A percentile compares a stretch with the other conserved stretches of the same genome.
phyloP scores from a whole-genome alignment of 2,888 invertebrate genomes.

The Vesta saturnalis region DNA sequence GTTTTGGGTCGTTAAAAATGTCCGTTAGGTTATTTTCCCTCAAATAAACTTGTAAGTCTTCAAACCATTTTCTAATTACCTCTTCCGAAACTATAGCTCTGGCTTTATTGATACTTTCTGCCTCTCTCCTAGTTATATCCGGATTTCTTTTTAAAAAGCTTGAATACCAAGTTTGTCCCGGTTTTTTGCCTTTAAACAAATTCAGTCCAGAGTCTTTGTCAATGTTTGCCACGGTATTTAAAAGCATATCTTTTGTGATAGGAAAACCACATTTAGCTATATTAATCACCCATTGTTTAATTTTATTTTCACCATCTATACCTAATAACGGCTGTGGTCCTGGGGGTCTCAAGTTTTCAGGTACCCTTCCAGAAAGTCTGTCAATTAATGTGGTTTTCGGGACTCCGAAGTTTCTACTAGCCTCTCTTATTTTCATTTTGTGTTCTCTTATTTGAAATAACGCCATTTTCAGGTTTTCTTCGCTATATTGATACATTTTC shows the following conservation, averaged over 20 bases:
- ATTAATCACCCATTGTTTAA: slow-evolving; percentile 15
- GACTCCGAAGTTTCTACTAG: slow-evolving; percentile 1
- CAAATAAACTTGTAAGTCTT: neutral
- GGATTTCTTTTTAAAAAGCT: neutral
- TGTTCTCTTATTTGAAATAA: slow-evolving; percentile 5
- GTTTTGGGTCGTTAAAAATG: neutral
- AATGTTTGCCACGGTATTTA: neutral
- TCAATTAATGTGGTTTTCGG: slow-evolving; percentile 9
- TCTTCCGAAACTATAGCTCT: neutral
- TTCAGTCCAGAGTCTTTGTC: neutral
- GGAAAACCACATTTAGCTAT: slow-evolving; percentile 14
- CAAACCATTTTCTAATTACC: neutral
- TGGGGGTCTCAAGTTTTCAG: slow-evolving; percentile 3
- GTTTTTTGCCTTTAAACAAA: slow-evolving; percentile 5
- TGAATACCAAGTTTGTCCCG: slow-evolving; percentile 1
- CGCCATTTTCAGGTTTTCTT: neutral
- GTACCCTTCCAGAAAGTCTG: slow-evolving; percentile 7
- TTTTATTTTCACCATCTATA: slow-evolving; percentile 1
- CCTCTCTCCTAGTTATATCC: slow-evolving; percentile 3
- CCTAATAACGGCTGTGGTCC: slow-evolving; percentile 9
- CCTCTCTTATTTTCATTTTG: too few species aligned
- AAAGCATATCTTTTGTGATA: slow-evolving; percentile 5
- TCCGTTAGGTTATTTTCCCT: slow-evolving; percentile 5
- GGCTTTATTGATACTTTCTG: neutral
- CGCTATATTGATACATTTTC: neutral